These are phyloP conservation scores for Anser cygnoides DNA, from an alignment of 2,113 vertebrate genomes.

Conservation along the genomic window DNA sequence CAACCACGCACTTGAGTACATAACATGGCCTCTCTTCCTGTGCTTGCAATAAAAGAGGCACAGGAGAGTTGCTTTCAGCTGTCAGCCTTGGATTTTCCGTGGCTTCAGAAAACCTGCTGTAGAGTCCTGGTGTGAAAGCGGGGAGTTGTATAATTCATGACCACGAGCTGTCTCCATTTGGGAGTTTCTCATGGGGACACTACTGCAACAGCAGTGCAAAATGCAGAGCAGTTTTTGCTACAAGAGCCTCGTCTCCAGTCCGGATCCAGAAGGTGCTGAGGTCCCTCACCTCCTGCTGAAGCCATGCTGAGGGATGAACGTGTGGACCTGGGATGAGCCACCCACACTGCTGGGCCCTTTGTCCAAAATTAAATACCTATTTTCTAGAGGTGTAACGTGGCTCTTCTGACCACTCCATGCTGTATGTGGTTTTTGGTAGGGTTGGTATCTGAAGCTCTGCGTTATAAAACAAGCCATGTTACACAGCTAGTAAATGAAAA, in stretches of 20 bases:
- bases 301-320: background rate
- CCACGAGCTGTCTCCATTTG: background rate
- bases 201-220: background rate
- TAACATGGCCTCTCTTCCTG: background rate
- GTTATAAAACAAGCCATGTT: background rate
- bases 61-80: slow-evolving; percentile 5
- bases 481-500: background rate
- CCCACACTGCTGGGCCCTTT: fast-evolving
- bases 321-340: fast-evolving
- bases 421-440: background rate
- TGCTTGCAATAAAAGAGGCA: background rate
- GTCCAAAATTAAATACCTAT: background rate
- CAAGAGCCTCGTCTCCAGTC: background rate
- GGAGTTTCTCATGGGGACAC: background rate
- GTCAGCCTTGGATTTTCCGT: background rate
- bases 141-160: slow-evolving; percentile 10
- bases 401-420: background rate
- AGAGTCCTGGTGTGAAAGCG: background rate
- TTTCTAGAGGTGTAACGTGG: fast-evolving
- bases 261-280: background rate
- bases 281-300: fast-evolving
- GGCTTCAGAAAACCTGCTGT: background rate
- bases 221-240: background rate
- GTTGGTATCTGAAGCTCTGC: background rate
- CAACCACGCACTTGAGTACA: background rate